Base-by-base conservation (phyloP, 2,797 vertebrate species). In the Scyliorhinus canicula region DNA sequence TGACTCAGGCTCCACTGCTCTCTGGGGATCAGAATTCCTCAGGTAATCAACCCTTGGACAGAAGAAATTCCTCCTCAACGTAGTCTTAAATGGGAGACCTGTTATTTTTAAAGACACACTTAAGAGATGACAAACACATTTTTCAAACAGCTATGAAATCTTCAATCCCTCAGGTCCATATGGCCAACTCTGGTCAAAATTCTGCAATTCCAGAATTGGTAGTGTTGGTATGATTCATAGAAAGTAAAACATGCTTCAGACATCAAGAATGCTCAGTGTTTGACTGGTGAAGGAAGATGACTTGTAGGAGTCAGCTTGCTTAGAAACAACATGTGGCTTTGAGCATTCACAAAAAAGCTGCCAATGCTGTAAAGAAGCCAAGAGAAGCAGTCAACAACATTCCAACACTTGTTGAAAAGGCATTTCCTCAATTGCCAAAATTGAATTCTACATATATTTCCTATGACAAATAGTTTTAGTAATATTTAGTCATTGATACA, bases 181-280 rank as follows among this genome's bases (percentile, higher is more conserved):
- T 28, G 91, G 60, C 9, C 91, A 65, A 65, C 67, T n/a, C 28
- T 94, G 67, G 67, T 69, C 28, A 94, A 94, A 71, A 52, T 52
- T 74, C 47, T 74, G 47, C 47, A 69, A 94, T 74, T 94, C 93
- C 67, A 69, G 44, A 94, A 94, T 74, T 74, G 28, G 55, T 74
- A 55, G 26, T 52, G 47, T n/a, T 47, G 47, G 47, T 94, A 71
- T 94, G 93, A 94, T 55, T 94, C 93, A 94, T n/a, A 94, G 26
- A 94, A 93, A 94, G 65, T 35, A 94, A 94, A 52, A 94, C 93
- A 94, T 50, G 44, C 67, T 74, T 71, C 67, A 94, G 44, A 94
- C 67, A 94, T 74, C 28, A 94, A 94, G 47, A 94, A 94, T 74
- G 44, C 14, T 31, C 16, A 94, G 47, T 26, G 44, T 93, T 93